Evolutionary conservation across 2,888 invertebrate genomes (phyloP), one percentile per base, ranked within the genome.

Genomic region (Melitaea athalia): DNA sequence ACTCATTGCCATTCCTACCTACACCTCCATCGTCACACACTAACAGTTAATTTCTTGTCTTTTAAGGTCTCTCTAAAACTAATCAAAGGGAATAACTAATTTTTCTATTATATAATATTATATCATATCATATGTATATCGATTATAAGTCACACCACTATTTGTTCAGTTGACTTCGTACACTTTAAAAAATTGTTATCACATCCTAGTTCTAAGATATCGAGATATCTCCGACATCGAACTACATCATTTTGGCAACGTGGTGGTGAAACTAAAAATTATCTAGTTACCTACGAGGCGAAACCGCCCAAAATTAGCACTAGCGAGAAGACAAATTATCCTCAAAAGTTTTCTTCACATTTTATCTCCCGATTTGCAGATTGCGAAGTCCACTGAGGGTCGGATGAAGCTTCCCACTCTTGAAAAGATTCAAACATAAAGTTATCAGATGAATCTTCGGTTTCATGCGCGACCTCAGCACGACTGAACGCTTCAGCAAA

Each of bases 401-500:
- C 92, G 55, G 84, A 75, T 17, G 87, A 76, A 52, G 82, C 82
- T 57, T 92, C 91, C 92, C 92, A 92, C 59, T 93, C 93, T 52
- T 86, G 81, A 77, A 87, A 91, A 17, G 89, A 80, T 57, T 92
- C 92, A 76, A 85, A 92, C 68, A 85, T 76, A 79, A 88, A 91
- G 71, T 81, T 88, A 70, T 93, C 93, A 53, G 85, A 78, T 61
- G 81, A 79, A 49, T 90, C 90, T 15, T 91, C 82, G 17, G 86
- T 85, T 24, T 91, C 92, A 50, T 87, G 85, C 24, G 91, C 93
- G 43, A 91, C 89, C 77, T 94, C 94, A 73, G 94, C 91, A 73
- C 93, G 94, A 70, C 94, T 94, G 83, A 95, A 96, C 63, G 94
- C 95, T 79, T 96, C 96, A 7, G 96, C 95, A 78, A 97, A 97